A percentile compares a stretch with the other conserved stretches of the same genome.
Conservation (phyloP, 1,140 invertebrate genomes). For the Brachionus rubens region DNA sequence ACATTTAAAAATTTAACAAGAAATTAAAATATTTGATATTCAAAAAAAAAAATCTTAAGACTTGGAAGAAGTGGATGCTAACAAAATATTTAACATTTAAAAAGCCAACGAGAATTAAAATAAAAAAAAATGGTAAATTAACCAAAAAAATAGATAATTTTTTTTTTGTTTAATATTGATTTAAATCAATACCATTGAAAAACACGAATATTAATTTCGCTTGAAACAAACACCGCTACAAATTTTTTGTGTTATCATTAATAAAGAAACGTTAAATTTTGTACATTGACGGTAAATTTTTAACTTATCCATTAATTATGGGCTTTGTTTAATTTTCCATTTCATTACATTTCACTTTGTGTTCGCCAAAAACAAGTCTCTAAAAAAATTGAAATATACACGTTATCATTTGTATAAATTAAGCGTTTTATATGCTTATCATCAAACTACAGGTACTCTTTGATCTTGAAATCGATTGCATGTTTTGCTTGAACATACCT, state of each 20-base stretch:
- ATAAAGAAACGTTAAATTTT: constrained; percentile 28
- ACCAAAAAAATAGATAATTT: constrained; percentile 40
- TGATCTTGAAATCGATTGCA: constrained; percentile 22
- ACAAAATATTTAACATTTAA: not conserved
- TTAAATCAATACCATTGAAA: constrained; percentile 8
- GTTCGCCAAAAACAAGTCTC: constrained; percentile 3
- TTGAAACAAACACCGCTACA: no score
- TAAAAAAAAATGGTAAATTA: constrained; percentile 27
- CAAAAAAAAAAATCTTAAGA: not conserved
- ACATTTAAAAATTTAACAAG: constrained; percentile 4
- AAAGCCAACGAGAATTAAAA: not conserved
- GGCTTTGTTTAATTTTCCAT: constrained; percentile 26
- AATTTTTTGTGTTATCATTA: constrained; percentile 15
- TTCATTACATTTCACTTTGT: constrained; percentile 13
- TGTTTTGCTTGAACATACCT: not conserved
- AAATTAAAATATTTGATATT: not conserved
- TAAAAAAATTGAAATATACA: constrained; percentile 11
- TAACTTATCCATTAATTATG: constrained; percentile 34
- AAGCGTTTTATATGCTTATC: constrained; percentile 14
- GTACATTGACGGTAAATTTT: constrained; percentile 22
- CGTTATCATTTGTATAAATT: constrained; percentile 29
- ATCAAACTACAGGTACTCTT: not conserved
- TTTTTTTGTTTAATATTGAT: not conserved
- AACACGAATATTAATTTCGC: no score
- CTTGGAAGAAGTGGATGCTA: no score